These are phyloP conservation scores for Cremastinae sp. DNA, from an alignment of 2,888 invertebrate genomes.

Conservation along the genomic window DNA sequence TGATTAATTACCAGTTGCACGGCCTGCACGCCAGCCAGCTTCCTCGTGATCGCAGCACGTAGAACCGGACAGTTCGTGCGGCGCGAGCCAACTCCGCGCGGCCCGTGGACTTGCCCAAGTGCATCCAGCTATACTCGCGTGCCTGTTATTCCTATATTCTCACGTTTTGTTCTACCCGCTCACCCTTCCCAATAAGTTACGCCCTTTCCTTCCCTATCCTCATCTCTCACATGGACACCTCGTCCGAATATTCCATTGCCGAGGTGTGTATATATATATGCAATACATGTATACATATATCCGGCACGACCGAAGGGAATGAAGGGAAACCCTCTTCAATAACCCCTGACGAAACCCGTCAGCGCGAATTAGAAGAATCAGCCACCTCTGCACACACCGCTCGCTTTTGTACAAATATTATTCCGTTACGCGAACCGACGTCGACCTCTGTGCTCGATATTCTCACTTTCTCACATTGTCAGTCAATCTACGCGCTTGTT, in stretches of 20 bases:
- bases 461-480: neutral
- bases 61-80: constrained; percentile 41
- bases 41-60: constrained; percentile 61
- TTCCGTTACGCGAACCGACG: too few relatives aligned
- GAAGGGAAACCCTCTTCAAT: neutral
- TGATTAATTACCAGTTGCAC: constrained; percentile 63
- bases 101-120: constrained; percentile 13
- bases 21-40: constrained; percentile 52
- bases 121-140: constrained; percentile 14
- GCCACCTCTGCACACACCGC: neutral
- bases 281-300: neutral
- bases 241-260: too few relatives aligned
- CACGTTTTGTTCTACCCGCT: neutral
- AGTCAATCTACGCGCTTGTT: too few relatives aligned
- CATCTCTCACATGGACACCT: too few relatives aligned
- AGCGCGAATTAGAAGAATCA: constrained; percentile 30
- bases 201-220: too few relatives aligned
- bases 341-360: constrained; percentile 46
- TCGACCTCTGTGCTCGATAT: too few relatives aligned
- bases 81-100: constrained; percentile 52
- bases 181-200: neutral
- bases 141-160: neutral
- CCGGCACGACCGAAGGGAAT: neutral
- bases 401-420: too few relatives aligned
- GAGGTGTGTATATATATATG: too few relatives aligned